Evolutionary conservation across 2,113 vertebrate genomes (phyloP), one percentile per base, ranked within the genome.

Genomic region (Myotis lucifugus): DNA sequence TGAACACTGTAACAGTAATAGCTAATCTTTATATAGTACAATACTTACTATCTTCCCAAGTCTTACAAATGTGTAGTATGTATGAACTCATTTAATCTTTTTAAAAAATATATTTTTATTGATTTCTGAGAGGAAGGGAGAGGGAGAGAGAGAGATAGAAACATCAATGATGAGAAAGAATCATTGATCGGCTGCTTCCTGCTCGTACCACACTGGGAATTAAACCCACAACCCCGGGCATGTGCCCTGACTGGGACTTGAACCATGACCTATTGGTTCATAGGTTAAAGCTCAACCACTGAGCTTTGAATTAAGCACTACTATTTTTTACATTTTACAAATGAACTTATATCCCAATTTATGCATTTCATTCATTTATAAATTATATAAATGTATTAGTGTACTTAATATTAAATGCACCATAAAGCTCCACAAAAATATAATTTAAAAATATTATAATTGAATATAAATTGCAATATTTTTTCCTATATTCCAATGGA

Each of bases 241-340:
- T 64, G 61, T 64, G 27, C 27, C 27, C 27, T 64, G 61, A 32
- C 61, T 32, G 29, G 27, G 61, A 64, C 27, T 29, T 29, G 27
- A 64, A 64, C 61, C 25, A 29, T 14, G 27, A 64, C 27, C 61
- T 64, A 27, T 64, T 64, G 5, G 61, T 29, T 29, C 27, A 64
- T 64, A 32, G 61, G 61, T 64, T 14, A 32, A 64, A 29, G 25
- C 27, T 64, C 61, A 64, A 64, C 27, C 61, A 64, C 27, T 64
- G 27, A 64, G 27, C 61, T 89, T 64, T 70, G 10, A 50, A 56
- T 12, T 32, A 54, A 10, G 8, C 42, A 52, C 29, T 78, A 12
- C 13, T 76, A 76, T 84, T 92, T 88, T 81, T 25, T 12, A 76
- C 1, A 72, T 83, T 78, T 70, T 84, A 84, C 21, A 96, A 96